Evolutionary conservation across 2,797 vertebrate genomes (phyloP).

Genomic region (Austrolebias charrua): DNA sequence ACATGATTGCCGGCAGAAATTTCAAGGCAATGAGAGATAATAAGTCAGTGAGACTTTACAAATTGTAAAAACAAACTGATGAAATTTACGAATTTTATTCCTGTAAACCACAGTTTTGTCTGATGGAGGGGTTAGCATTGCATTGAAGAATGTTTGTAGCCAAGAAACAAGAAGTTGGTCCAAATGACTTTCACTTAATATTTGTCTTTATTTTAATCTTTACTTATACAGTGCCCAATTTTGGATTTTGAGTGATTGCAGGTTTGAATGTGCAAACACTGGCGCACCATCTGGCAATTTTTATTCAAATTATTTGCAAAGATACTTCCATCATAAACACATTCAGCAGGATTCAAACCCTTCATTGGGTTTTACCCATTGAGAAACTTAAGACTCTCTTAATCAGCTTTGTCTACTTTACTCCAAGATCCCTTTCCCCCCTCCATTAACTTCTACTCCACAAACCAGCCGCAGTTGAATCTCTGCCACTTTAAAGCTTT

Average conservation of each 20-base stretch:
- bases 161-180: too few relatives aligned
- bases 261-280: not conserved
- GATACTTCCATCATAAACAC: constrained; percentile 8
- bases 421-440: constrained; percentile 23
- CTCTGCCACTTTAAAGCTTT: constrained; percentile 36
- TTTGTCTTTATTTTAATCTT: too few relatives aligned
- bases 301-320: constrained; percentile 30
- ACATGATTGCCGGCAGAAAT: too few relatives aligned
- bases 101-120: too few relatives aligned
- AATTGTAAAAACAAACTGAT: too few relatives aligned
- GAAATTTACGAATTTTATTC: too few relatives aligned
- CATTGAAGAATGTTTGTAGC: too few relatives aligned
- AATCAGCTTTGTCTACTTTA: constrained; percentile 49
- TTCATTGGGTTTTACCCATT: constrained; percentile 35
- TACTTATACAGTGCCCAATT: not conserved
- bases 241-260: not conserved
- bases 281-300: constrained; percentile 15
- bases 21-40: too few relatives aligned
- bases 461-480: constrained; percentile 45
- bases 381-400: constrained; percentile 51
- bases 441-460: constrained; percentile 47
- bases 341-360: constrained; percentile 37
- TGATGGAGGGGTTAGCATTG: too few relatives aligned
- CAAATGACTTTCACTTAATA: not conserved
- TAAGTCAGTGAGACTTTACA: too few relatives aligned